These are phyloP conservation scores for Lacerta bilineata DNA, from an alignment of 2,797 vertebrate species.

Conservation along the genomic window DNA sequence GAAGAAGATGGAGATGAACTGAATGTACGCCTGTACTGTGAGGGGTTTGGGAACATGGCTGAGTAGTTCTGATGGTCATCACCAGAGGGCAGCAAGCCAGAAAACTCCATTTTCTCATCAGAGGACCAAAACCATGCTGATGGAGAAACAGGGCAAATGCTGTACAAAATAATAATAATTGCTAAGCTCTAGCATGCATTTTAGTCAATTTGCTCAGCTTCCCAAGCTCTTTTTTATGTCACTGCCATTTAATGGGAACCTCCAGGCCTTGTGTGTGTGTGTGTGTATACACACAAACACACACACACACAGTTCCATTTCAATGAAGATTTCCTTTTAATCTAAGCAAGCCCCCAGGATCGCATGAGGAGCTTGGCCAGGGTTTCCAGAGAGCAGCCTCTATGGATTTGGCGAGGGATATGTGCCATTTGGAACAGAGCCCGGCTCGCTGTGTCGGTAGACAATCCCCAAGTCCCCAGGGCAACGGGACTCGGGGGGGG, in stretches of 20 bases:
- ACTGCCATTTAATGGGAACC: not conserved
- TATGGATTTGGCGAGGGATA: not conserved
- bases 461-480: conserved; percentile 11
- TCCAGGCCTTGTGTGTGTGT: not conserved
- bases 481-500: not conserved
- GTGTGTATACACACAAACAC: not conserved
- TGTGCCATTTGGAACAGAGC: not conserved
- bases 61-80: not conserved
- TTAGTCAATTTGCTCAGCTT: not conserved
- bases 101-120: not conserved
- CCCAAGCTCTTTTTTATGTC: not conserved
- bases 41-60: not conserved
- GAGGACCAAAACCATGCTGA: too few species aligned
- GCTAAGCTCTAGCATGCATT: not conserved
- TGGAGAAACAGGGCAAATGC: not conserved
- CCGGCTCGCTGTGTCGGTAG: not conserved
- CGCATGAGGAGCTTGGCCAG: not conserved
- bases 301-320: not conserved
- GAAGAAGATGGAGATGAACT: too few species aligned
- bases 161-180: not conserved
- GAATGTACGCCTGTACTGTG: not conserved
- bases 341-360: conserved; percentile 24
- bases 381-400: not conserved
- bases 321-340: conserved; percentile 41
- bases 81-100: not conserved